These are phyloP conservation scores for Lerema accius DNA, from an alignment of 1,140 invertebrate species.

Conservation along the genomic window DNA sequence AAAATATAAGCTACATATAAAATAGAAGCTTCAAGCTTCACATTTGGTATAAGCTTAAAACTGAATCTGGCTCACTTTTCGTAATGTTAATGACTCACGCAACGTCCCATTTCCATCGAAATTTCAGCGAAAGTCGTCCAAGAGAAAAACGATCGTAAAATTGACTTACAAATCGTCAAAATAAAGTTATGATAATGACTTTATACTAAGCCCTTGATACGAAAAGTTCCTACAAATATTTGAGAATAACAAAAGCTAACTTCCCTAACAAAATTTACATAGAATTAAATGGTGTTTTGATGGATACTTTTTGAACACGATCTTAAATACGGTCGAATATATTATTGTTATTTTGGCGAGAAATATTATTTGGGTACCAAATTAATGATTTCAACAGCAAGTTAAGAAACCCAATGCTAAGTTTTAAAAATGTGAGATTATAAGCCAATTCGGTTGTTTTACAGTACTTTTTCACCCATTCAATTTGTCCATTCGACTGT, in stretches of 20 bases:
- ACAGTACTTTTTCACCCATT: too few species aligned
- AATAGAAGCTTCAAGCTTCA: too few species aligned
- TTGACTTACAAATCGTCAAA: slow-evolving; percentile 39
- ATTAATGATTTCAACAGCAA: too few species aligned
- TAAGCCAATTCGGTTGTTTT: too few species aligned
- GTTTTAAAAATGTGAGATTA: too few species aligned
- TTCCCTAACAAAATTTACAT: slow-evolving; percentile 7
- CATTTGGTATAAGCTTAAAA: too few species aligned
- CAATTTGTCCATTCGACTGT: too few species aligned
- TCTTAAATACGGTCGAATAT: background rate
- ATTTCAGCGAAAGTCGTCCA: background rate
- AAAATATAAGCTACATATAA: too few species aligned
- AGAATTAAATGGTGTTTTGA: background rate
- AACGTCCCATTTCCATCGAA: too few species aligned
- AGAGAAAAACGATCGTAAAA: slow-evolving; percentile 22
- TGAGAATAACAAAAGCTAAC: slow-evolving; percentile 27
- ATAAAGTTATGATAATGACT: slow-evolving; percentile 44
- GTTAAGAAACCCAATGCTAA: too few species aligned
- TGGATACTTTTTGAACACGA: background rate
- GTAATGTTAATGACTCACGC: too few species aligned
- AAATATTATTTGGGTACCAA: background rate
- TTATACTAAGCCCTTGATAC: slow-evolving; percentile 43
- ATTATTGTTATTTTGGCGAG: background rate
- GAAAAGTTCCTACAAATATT: slow-evolving; percentile 35
- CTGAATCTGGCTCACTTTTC: too few species aligned